A percentile compares a stretch with the other conserved stretches of the same genome.
Conservation (phyloP, 2,888 invertebrate species). For the Tipula vernalis region DNA sequence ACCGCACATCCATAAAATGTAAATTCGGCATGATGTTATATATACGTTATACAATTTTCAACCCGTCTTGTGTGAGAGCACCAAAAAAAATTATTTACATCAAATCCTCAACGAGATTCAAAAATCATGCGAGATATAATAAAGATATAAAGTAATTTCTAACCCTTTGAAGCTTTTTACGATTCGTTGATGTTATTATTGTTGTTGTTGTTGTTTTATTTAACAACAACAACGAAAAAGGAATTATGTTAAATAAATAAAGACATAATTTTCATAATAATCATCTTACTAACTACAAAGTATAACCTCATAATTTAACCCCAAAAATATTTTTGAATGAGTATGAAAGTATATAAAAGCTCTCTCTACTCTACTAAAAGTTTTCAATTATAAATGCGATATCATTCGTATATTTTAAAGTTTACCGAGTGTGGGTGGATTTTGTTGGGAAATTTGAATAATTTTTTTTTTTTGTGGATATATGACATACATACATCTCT, state of each 20-base stretch:
- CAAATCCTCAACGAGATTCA: neutral
- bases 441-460: neutral
- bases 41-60: neutral
- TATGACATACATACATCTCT: neutral
- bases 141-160: neutral
- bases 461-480: neutral
- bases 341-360: neutral
- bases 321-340: neutral
- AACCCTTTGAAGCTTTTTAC: neutral
- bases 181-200: neutral
- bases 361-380: neutral
- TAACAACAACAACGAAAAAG: neutral
- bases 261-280: conserved; percentile 4
- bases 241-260: neutral
- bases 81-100: neutral
- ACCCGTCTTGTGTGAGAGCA: neutral
- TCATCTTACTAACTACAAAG: conserved; percentile 4
- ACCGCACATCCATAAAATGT: neutral
- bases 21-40: neutral
- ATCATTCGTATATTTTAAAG: neutral
- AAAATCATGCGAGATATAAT: neutral
- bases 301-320: neutral
- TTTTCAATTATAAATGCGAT: neutral
- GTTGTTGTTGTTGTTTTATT: neutral
- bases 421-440: neutral